phyloP scores from a whole-genome alignment of 2,888 invertebrate genomes.

The Subacronicta megacephala region DNA sequence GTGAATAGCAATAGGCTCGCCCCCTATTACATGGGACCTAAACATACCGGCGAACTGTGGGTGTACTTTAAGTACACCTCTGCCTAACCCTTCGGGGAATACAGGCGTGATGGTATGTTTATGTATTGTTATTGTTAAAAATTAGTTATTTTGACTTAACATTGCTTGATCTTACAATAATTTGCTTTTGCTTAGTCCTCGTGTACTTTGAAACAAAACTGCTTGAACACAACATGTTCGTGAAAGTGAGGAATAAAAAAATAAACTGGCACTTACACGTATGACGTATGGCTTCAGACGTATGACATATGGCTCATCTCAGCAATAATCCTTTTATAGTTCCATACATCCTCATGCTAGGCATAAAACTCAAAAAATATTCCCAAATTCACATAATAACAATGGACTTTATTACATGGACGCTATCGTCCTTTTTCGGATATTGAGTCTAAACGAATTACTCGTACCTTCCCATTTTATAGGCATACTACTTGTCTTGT shows the following conservation, averaged over 20 bases:
- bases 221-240: too few species aligned
- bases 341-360: slow-evolving; percentile 40
- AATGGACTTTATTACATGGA: slow-evolving; percentile 48
- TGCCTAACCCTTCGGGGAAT: too few species aligned
- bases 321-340: slow-evolving; percentile 54
- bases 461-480: slow-evolving; percentile 63
- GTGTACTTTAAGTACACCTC: too few species aligned
- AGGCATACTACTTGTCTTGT: slow-evolving; percentile 54
- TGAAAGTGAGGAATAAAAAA: slow-evolving; percentile 12
- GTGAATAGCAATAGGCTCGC: too few species aligned
- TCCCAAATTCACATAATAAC: slow-evolving; percentile 41
- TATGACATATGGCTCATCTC: slow-evolving; percentile 35
- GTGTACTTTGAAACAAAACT: too few species aligned
- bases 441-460: slow-evolving; percentile 60
- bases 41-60: too few species aligned
- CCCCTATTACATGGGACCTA: too few species aligned
- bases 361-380: slow-evolving; percentile 53
- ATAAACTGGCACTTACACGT: slow-evolving; percentile 12
- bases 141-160: too few species aligned
- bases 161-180: too few species aligned
- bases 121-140: too few species aligned
- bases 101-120: too few species aligned
- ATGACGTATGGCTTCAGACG: slow-evolving; percentile 43
- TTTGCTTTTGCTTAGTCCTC: too few species aligned
- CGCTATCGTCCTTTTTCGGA: slow-evolving; percentile 53